phyloP scores from a whole-genome alignment of 2,888 invertebrate species.

The Pasiphila rectangulata region DNA sequence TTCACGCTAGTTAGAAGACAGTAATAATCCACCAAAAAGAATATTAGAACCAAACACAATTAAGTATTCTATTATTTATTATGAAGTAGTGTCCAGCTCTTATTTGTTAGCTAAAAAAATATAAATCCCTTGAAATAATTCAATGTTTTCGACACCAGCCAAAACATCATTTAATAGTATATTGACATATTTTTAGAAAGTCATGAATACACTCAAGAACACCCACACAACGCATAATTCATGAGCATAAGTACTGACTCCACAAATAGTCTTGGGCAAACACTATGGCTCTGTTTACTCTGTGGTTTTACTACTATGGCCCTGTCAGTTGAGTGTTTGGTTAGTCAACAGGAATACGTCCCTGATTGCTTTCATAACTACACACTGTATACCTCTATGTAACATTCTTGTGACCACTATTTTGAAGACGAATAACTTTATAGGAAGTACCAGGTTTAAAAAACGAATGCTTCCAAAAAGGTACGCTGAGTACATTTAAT shows the following conservation, averaged over 20 bases:
- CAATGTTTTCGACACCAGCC: no score
- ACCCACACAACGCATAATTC: constrained; percentile 2
- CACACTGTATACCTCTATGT: no score
- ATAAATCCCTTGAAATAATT: no score
- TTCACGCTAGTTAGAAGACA: no score
- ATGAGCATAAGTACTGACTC: constrained; percentile 32
- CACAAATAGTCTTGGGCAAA: constrained; percentile 53
- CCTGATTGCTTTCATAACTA: constrained; percentile 20
- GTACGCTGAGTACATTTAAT: constrained; percentile 3
- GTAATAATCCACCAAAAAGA: no score
- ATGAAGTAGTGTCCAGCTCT: no score
- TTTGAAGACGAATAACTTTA: no score
- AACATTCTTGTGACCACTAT: no score
- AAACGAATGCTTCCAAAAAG: no score
- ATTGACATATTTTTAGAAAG: constrained; percentile 8
- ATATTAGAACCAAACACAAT: no score
- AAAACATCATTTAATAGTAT: background rate
- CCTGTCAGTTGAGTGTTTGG: constrained; percentile 37
- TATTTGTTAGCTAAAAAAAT: no score
- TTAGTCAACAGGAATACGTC: constrained; percentile 26
- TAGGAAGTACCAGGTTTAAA: background rate
- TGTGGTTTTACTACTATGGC: constrained; percentile 43
- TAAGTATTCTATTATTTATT: no score
- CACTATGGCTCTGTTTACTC: constrained; percentile 55
- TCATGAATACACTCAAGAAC: background rate